Evolutionary conservation across 2,888 invertebrate genomes (phyloP).

Genomic region (Drosophila suboccidentalis): DNA sequence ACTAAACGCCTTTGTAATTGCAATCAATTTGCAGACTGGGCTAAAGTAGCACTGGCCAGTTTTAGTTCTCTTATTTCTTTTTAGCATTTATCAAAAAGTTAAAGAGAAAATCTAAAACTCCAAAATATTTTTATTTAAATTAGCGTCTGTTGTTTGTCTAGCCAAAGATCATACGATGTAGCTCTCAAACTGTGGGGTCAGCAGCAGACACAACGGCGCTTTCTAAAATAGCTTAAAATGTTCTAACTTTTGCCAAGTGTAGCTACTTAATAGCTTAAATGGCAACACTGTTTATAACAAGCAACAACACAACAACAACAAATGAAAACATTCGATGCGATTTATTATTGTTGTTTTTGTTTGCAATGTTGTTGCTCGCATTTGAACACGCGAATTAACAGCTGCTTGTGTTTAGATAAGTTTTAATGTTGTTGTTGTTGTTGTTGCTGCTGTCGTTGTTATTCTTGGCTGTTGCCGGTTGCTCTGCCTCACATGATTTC

Average conservation of each 20-base stretch:
- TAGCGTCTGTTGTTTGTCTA: constrained; percentile 18
- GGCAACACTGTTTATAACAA: not conserved
- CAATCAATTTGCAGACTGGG: not conserved
- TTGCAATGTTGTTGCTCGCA: constrained; percentile 1
- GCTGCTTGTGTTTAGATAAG: constrained; percentile 65
- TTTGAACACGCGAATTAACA: constrained; percentile 67
- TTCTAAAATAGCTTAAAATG: constrained; percentile 10
- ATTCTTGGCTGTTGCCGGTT: constrained; percentile 21
- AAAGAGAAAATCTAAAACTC: not conserved
- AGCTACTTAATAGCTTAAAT: not conserved
- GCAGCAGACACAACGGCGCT: constrained; percentile 31
- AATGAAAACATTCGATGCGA: constrained; percentile 71
- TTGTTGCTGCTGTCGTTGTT: constrained; percentile 6
- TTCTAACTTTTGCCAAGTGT: no score
- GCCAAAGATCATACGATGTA: constrained; percentile 63
- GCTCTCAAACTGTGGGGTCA: constrained; percentile 58
- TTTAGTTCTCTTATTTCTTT: not conserved
- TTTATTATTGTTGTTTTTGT: constrained; percentile 39
- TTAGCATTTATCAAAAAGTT: not conserved
- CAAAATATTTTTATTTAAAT: not conserved
- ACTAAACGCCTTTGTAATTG: no score
- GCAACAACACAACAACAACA: constrained; percentile 26
- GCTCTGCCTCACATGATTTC: constrained; percentile 43
- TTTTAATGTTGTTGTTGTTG: constrained; percentile 17
- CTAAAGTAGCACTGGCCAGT: constrained; percentile 3